Evolutionary conservation across 64 coral and sea anemone genomes (phyloP).

Genomic region (Actinia tenebrosa): DNA sequence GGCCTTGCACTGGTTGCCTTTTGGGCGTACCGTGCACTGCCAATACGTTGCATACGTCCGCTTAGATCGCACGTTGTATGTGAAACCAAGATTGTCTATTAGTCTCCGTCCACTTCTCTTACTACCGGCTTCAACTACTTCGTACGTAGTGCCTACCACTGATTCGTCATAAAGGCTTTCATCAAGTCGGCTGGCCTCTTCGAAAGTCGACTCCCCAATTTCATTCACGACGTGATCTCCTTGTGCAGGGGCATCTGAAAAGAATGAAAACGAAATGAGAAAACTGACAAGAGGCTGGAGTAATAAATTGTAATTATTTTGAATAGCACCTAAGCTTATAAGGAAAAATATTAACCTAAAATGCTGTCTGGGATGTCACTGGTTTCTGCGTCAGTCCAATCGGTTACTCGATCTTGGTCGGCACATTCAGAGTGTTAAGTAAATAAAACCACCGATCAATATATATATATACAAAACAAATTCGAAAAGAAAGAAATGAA

Average conservation of each 20-base stretch:
- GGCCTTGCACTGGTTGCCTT: slow-evolving; percentile 25
- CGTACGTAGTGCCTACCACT: background rate
- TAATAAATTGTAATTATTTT: too few species aligned
- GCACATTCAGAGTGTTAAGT: too few species aligned
- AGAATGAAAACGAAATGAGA: background rate
- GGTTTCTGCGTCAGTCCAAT: too few species aligned
- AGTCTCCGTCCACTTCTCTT: slow-evolving; percentile 11
- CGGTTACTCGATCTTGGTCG: too few species aligned
- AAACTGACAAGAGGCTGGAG: too few species aligned
- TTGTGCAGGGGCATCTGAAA: background rate
- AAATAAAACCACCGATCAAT: too few species aligned
- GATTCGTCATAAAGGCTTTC: background rate
- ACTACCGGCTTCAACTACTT: slow-evolving; percentile 22
- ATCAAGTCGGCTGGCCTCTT: background rate
- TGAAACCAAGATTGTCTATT: slow-evolving; percentile 20
- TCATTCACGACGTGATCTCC: background rate
- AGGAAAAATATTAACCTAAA: too few species aligned
- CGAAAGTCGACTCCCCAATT: background rate
- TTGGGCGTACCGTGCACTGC: slow-evolving; percentile 24
- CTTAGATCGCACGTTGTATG: slow-evolving; percentile 19
- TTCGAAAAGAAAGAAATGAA: too few species aligned
- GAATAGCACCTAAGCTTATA: too few species aligned
- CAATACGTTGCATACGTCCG: slow-evolving; percentile 43
- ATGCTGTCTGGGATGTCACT: too few species aligned
- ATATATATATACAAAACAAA: too few species aligned